Evolutionary conservation across 2,888 invertebrate genomes (phyloP).

Genomic region (Erebia ligea): DNA sequence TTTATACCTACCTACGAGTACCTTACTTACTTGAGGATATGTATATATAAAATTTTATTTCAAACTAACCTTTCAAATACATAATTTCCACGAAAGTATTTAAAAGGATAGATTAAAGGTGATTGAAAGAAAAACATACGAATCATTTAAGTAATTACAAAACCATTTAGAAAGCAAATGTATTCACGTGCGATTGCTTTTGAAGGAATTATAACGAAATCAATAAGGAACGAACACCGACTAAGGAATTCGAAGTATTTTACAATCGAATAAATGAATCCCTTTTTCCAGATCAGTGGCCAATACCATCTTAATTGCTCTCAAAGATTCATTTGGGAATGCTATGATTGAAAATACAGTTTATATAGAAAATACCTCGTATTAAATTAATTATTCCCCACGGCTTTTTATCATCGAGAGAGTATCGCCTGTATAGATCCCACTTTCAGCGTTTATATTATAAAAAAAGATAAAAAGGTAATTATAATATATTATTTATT

Average conservation of each 20-base stretch:
- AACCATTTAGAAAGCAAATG: not conserved
- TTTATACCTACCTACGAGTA: too few relatives aligned
- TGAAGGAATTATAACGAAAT: not conserved
- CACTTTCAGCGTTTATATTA: too few relatives aligned
- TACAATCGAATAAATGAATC: conserved; percentile 5
- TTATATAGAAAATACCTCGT: not conserved
- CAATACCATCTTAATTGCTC: not conserved
- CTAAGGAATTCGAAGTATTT: conserved; percentile 2
- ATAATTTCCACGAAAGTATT: too few relatives aligned
- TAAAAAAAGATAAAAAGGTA: too few relatives aligned
- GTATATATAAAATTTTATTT: too few relatives aligned
- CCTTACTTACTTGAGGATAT: too few relatives aligned
- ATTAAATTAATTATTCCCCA: not conserved
- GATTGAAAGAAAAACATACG: not conserved
- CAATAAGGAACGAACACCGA: not conserved
- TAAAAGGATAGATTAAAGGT: not conserved
- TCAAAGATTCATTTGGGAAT: not conserved
- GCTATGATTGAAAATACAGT: not conserved
- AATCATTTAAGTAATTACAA: not conserved
- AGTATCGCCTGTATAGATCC: not conserved
- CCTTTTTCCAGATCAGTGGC: not conserved
- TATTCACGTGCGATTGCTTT: not conserved
- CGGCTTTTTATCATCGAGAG: not conserved
- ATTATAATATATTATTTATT: too few relatives aligned
- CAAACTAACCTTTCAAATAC: too few relatives aligned